Percentiles rank a stretch among this genome's conserved stretches.
phyloP scores from a whole-genome alignment of 1,140 invertebrate genomes.

The Drosophila erecta region DNA sequence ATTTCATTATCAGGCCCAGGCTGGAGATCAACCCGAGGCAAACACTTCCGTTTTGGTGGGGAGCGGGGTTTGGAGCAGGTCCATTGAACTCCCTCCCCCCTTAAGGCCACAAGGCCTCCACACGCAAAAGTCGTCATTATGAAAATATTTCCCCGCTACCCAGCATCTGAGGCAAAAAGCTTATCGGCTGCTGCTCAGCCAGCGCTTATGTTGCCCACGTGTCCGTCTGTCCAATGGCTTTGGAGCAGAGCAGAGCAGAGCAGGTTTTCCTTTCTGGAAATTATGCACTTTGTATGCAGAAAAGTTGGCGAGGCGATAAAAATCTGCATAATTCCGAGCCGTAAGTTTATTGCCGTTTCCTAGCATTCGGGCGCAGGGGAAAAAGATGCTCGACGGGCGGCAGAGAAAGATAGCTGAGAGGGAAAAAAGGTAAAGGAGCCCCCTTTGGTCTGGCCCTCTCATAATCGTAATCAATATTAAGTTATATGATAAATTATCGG shows the following conservation, averaged over 20 bases:
- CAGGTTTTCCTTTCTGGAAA: constrained; percentile 78
- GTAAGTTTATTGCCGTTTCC: constrained; percentile 78
- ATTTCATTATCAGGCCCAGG: constrained; percentile 49
- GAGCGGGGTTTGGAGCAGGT: neutral
- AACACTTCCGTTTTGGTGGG: constrained; percentile 70
- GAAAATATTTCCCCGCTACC: constrained; percentile 42
- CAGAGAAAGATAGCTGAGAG: neutral
- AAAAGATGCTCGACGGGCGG: constrained; percentile 11
- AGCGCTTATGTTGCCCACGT: constrained; percentile 72
- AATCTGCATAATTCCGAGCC: constrained; percentile 78
- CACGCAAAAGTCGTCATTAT: constrained; percentile 55
- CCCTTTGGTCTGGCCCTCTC: constrained; percentile 27
- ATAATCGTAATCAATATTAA: constrained; percentile 79
- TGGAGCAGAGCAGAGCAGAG: constrained; percentile 8
- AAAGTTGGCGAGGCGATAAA: constrained; percentile 78
- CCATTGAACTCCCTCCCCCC: constrained; percentile 46
- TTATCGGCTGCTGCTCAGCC: constrained; percentile 73
- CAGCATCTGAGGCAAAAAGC: constrained; percentile 28
- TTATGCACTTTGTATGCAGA: constrained; percentile 82
- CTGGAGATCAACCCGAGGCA: constrained; percentile 16
- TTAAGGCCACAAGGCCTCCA: constrained; percentile 19
- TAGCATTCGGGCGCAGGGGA: constrained; percentile 33
- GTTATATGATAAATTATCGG: constrained; percentile 75
- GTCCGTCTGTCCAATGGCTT: constrained; percentile 7
- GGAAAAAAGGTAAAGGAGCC: neutral